Base-by-base conservation (phyloP, 2,888 invertebrate genomes). In the Andrena fulva region DNA sequence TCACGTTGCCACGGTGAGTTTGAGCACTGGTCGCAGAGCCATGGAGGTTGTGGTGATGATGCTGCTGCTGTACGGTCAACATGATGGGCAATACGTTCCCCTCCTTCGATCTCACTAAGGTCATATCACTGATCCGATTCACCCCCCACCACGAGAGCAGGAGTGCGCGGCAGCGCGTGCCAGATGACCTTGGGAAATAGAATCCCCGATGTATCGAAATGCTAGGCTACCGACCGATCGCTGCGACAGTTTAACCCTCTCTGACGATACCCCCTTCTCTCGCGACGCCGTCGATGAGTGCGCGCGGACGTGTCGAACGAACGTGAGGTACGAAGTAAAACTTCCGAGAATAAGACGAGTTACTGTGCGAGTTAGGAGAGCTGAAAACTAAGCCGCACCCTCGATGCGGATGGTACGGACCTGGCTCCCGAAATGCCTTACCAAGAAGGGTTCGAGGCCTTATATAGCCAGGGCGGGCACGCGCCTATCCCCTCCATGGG, bases 401-500 rank as follows among this genome's bases (percentile, higher is more conserved):
- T 90, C 86, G 89, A 91, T 90, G 91, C 89, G 89, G 84, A 86
- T 91, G 89, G 91, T 86, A 89, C 91, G 91, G 88, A 90, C 85
- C 90, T 90, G 89, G 93, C 93, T 93, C 92, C 94, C 94, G 94
- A 94, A 94, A 94, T 94, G 94, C 91, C 90, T 91, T 88, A 87
- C 89, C 88, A 89, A 90, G 90, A 91, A 92, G 92, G 93, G 92
- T 91, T 90, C 91, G 90, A 92, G 93, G 93, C 91, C 93, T 94
- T 94, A 93, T 93, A 94, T 94, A 93, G 92, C 86, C 90, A 82
- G 86, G 94, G 94, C 95, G 95, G 95, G 95, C 95, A 95, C 95
- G 95, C 95, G 95, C 95, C 95, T 95, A 94, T 94, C 95, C 95
- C 95, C 95, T 95, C 95, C 95, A 95, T 92, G 92, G 94, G 93